Conservation (phyloP, 2,888 invertebrate species). For the Temnothorax rugatulus region DNA sequence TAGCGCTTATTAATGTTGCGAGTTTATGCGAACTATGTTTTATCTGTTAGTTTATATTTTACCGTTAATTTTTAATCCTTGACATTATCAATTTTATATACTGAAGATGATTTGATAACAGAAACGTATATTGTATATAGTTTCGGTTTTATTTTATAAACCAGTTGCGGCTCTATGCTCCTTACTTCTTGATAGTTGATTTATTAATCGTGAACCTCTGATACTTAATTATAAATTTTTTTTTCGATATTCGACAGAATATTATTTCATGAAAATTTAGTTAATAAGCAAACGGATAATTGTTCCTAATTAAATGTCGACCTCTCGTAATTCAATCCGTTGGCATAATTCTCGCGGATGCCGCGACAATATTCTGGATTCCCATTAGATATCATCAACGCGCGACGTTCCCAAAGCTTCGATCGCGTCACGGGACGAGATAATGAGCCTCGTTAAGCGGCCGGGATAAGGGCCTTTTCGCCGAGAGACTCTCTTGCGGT, state of each 20-base stretch:
- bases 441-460: slow-evolving; percentile 34
- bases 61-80: too few relatives aligned
- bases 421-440: slow-evolving; percentile 24
- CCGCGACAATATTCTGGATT: neutral
- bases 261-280: neutral
- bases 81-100: too few relatives aligned
- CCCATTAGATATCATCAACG: slow-evolving; percentile 14
- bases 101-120: too few relatives aligned
- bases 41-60: too few relatives aligned
- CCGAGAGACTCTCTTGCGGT: slow-evolving; percentile 14
- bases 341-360: neutral
- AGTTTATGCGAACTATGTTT: too few relatives aligned
- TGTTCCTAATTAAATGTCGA: neutral
- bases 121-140: too few relatives aligned
- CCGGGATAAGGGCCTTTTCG: slow-evolving; percentile 29
- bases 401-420: neutral
- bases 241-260: neutral
- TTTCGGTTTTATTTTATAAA: too few relatives aligned
- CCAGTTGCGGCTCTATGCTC: too few relatives aligned
- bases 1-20: too few relatives aligned
- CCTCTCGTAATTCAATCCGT: neutral
- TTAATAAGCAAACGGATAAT: neutral
- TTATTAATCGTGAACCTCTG: too few relatives aligned
- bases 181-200: too few relatives aligned
- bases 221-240: too few relatives aligned